phyloP scores from a whole-genome alignment of 2,888 invertebrate species.

The Mimas tiliae region DNA sequence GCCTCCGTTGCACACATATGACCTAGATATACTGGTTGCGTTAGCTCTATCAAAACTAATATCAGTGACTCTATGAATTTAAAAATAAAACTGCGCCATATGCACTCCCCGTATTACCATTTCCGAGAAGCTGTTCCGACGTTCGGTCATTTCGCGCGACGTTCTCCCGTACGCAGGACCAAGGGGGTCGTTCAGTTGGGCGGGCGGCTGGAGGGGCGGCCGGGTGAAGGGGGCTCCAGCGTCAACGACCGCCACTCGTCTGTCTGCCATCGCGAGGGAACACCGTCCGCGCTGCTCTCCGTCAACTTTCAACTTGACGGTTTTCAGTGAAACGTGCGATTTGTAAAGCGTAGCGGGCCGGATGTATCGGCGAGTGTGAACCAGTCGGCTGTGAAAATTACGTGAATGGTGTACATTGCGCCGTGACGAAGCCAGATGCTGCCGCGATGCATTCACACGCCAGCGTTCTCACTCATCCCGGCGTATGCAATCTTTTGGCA shows the following conservation, averaged over 20 bases:
- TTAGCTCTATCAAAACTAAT: constrained; percentile 45
- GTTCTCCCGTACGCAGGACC: constrained; percentile 46
- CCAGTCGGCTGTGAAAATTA: constrained; percentile 20
- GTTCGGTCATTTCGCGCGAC: constrained; percentile 49
- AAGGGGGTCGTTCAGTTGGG: constrained; percentile 66
- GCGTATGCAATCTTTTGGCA: constrained; percentile 10
- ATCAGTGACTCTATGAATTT: constrained; percentile 35
- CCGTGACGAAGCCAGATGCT: background rate
- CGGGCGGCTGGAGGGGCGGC: constrained; percentile 77
- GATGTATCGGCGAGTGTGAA: constrained; percentile 17
- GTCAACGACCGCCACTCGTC: constrained; percentile 82
- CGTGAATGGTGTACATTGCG: constrained; percentile 18
- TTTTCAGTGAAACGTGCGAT: constrained; percentile 27
- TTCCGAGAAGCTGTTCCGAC: constrained; percentile 42
- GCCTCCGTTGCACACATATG: constrained; percentile 45
- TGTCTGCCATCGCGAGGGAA: constrained; percentile 71
- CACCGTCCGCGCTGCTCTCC: constrained; percentile 63
- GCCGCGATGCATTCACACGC: constrained; percentile 1
- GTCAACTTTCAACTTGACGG: constrained; percentile 47
- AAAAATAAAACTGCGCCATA: constrained; percentile 42
- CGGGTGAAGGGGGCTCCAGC: constrained; percentile 67
- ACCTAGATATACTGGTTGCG: constrained; percentile 59
- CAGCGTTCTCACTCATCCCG: constrained; percentile 7
- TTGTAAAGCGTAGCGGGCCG: constrained; percentile 11
- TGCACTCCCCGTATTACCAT: constrained; percentile 40